Evolutionary conservation across 64 coral and sea anemone genomes (phyloP).

Genomic region (Montipora cactus): DNA sequence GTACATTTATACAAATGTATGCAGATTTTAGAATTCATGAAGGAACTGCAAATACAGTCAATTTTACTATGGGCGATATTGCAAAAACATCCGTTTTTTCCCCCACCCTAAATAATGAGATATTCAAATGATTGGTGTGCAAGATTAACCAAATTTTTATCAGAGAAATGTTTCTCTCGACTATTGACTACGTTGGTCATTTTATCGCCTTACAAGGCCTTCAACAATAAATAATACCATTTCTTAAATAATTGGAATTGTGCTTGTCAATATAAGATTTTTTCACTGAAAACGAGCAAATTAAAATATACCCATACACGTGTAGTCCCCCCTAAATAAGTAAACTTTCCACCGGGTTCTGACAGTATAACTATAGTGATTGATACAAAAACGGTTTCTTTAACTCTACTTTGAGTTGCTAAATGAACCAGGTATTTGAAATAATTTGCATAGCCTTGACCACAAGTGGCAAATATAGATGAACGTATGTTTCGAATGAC

Average conservation of each 20-base stretch:
- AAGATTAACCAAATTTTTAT: not conserved
- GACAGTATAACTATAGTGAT: not conserved
- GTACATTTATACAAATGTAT: no score
- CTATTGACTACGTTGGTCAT: not conserved
- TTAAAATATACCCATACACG: not conserved
- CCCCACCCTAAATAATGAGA: not conserved
- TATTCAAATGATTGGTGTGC: not conserved
- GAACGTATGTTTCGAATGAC: no score
- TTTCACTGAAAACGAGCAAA: not conserved
- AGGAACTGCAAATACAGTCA: no score
- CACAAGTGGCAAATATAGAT: no score
- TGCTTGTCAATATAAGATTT: not conserved
- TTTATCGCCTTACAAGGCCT: slow-evolving; percentile 8
- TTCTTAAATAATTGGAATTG: not conserved
- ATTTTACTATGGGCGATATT: no score
- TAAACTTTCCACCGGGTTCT: no score
- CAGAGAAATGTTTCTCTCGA: not conserved
- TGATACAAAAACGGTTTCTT: not conserved
- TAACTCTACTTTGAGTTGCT: not conserved
- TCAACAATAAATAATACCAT: slow-evolving; percentile 27
- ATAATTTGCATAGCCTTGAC: not conserved
- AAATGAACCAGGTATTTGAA: not conserved
- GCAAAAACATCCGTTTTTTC: no score
- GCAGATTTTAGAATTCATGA: no score
- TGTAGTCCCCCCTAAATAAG: no score